phyloP scores from a whole-genome alignment of 2,797 vertebrate genomes.

The Darevskia nairensis region DNA sequence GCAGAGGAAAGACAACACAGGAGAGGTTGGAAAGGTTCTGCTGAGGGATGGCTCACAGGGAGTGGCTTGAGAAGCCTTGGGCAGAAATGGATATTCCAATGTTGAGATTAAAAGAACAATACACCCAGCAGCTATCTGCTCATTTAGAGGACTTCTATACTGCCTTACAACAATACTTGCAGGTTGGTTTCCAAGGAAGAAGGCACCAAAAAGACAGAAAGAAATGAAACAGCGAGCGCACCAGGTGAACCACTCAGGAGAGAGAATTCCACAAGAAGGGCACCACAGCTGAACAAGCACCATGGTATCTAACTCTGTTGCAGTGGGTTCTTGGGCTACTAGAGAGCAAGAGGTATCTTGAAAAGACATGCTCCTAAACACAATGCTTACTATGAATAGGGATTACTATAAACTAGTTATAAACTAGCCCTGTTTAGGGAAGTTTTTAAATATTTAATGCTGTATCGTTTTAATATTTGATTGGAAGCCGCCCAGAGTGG shows the following conservation, averaged over 20 bases:
- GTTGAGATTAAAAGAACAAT: neutral
- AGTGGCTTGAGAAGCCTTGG: too few species aligned
- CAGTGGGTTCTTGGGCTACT: neutral
- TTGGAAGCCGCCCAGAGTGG: too few species aligned
- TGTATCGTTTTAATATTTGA: too few species aligned
- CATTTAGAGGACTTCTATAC: neutral
- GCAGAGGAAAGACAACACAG: slow-evolving; percentile 3
- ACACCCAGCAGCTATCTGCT: neutral
- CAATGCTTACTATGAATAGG: too few species aligned
- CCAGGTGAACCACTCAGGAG: too few species aligned
- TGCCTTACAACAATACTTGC: too few species aligned
- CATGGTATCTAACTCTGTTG: too few species aligned
- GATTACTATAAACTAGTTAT: too few species aligned
- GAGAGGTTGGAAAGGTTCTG: neutral
- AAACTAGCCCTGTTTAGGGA: too few species aligned
- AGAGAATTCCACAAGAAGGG: neutral
- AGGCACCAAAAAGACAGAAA: neutral
- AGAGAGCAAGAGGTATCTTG: neutral
- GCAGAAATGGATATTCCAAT: neutral
- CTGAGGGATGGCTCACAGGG: too few species aligned
- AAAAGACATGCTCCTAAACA: neutral
- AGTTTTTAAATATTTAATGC: too few species aligned
- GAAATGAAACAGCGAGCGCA: neutral
- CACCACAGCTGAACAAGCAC: neutral
- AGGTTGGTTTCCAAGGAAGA: neutral